Evolutionary conservation across 1,140 invertebrate species (phyloP).

Genomic region (Trichonephila clavata): DNA sequence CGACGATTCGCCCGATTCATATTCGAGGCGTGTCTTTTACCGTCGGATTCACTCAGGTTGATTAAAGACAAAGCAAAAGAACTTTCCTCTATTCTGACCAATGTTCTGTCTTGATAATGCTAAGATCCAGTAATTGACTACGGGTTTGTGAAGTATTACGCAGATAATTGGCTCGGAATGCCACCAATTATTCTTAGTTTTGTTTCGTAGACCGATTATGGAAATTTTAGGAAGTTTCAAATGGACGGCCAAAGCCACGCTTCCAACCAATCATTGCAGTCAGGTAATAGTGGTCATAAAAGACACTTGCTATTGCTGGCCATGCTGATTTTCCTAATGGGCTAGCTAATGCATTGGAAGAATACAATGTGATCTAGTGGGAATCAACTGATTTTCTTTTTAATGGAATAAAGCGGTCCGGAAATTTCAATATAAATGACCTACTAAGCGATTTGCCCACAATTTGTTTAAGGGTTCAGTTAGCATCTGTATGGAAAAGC

Average conservation of each 20-base stretch:
- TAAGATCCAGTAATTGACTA: conserved; percentile 45
- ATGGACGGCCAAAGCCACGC: not conserved
- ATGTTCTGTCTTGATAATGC: not conserved
- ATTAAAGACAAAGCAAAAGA: conserved; percentile 48
- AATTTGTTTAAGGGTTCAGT: too few species aligned
- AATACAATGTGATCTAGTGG: not conserved
- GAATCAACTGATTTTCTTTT: conserved; percentile 31
- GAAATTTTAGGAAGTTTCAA: conserved; percentile 40
- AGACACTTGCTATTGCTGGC: conserved; percentile 54
- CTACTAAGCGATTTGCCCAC: not conserved
- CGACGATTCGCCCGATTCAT: conserved; percentile 55
- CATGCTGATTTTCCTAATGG: conserved; percentile 57
- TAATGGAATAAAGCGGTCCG: not conserved
- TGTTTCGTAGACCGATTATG: conserved; percentile 37
- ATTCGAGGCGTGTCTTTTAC: conserved; percentile 67
- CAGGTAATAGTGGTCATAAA: conserved; percentile 63
- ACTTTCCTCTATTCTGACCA: conserved; percentile 44
- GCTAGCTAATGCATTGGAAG: conserved; percentile 19
- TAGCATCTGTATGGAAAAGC: too few species aligned
- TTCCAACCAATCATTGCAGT: conserved; percentile 26
- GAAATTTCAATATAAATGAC: not conserved
- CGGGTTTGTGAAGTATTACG: not conserved
- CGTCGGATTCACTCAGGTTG: conserved; percentile 50
- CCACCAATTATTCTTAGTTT: conserved; percentile 46
- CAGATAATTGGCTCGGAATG: conserved; percentile 19